Evolutionary conservation across 2,113 vertebrate genomes (phyloP), one percentile per base, ranked within the genome.

Genomic region (Marmota monax): DNA sequence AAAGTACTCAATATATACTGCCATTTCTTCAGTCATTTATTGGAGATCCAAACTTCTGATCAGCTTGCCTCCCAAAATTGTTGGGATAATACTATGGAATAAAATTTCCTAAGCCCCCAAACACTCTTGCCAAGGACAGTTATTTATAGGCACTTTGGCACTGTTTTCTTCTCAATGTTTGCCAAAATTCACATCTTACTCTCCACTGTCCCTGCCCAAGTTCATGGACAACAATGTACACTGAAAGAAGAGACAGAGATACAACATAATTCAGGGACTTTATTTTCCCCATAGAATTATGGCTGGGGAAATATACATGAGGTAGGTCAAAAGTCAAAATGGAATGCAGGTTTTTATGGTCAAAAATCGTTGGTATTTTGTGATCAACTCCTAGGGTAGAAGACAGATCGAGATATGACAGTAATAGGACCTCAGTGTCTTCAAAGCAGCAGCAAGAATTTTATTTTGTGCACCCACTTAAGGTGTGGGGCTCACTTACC

Each of bases 401-500:
- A 63, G 45, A 53, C 9, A 69, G 34, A 34, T 4, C 13, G 16
- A 18, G 14, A 67, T 18, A 20, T 9, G 78, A 53, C 78, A 37
- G 48, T 14, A 8, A 72, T 14, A 25, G 34, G 63, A 25, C 16
- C 37, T 3, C 1, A 16, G 5, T 0, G 1, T 12, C 23, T n/a
- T 25, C 32, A 51, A 80, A 29, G 25, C 37, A 51, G 25, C 42
- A 51, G 29, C 5, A 27, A 69, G 37, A 27, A 70, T 58, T 65
- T 70, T 37, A 14, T 39, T 72, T 23, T 51, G 7, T 56, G 72
- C 37, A 8, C 12, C 29, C 17, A n/a, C 9, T 85, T 22, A 27
- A 53, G 48, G 45, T 4, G 1, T 37, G 45, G 51, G 69, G 88
- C 23, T 92, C 70, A 83, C 94, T 94, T 61, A 94, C 96, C 92